Evolutionary conservation across 2,113 vertebrate genomes (phyloP).

Genomic region (Balaeniceps rex): DNA sequence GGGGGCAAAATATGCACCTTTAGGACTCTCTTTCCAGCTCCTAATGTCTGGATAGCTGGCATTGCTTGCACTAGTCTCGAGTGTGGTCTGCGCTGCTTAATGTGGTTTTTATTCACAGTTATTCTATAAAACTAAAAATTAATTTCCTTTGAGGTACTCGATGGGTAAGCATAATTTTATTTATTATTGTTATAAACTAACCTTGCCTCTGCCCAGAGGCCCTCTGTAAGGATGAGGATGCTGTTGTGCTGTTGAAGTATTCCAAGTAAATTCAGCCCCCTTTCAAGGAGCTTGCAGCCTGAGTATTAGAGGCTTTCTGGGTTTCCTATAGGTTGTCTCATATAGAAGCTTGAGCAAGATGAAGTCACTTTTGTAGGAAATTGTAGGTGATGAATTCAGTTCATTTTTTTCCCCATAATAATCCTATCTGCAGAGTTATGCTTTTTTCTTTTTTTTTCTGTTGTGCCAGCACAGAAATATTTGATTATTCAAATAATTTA

Average conservation of each 20-base stretch:
- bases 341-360: background rate
- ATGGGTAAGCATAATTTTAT: conserved; percentile 3
- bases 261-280: background rate
- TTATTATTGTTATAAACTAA: background rate
- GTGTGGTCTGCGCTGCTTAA: background rate
- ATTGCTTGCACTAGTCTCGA: background rate
- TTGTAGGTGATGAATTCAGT: background rate
- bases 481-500: background rate
- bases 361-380: background rate
- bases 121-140: background rate
- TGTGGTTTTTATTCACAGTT: background rate
- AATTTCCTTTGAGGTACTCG: background rate
- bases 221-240: background rate
- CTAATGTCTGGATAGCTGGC: background rate
- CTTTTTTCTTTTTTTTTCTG: background rate
- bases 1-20: background rate
- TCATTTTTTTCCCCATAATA: rapidly evolving
- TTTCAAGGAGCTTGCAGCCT: background rate
- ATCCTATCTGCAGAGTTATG: background rate
- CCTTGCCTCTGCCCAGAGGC: background rate
- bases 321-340: background rate
- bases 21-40: background rate
- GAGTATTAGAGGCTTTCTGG: background rate
- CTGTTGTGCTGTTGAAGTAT: background rate
- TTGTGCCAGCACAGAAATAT: background rate